Evolutionary conservation across 1,140 invertebrate genomes (phyloP).

Genomic region (Octopus bimaculoides): DNA sequence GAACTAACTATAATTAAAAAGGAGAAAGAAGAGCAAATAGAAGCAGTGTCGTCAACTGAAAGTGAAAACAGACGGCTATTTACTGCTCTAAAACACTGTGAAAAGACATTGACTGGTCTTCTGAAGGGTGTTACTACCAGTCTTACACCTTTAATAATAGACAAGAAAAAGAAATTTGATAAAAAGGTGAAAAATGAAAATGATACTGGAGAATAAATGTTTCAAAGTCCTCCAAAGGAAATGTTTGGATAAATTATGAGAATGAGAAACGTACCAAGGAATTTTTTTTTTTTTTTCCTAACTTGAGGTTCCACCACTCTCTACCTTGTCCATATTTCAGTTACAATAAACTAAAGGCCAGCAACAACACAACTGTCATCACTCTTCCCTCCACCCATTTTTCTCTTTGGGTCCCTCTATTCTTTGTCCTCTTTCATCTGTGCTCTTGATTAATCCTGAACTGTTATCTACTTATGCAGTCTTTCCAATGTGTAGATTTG

Average conservation of each 20-base stretch:
- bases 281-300: neutral
- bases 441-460: too few relatives aligned
- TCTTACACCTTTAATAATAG: neutral
- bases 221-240: neutral
- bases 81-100: neutral
- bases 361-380: too few relatives aligned
- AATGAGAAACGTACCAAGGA: neutral
- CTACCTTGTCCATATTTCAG: too few relatives aligned
- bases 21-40: neutral
- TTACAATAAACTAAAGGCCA: too few relatives aligned
- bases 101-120: neutral
- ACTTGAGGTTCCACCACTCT: too few relatives aligned
- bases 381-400: too few relatives aligned
- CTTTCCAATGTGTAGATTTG: too few relatives aligned
- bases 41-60: neutral
- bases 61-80: neutral
- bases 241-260: neutral
- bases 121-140: neutral
- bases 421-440: too few relatives aligned
- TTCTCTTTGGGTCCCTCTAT: too few relatives aligned
- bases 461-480: too few relatives aligned
- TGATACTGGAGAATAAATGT: neutral
- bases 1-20: neutral
- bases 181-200: slow-evolving; percentile 11
- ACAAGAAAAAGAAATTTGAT: slow-evolving; percentile 11